Conservation (phyloP, 1,140 invertebrate species). For the Papilio machaon region DNA sequence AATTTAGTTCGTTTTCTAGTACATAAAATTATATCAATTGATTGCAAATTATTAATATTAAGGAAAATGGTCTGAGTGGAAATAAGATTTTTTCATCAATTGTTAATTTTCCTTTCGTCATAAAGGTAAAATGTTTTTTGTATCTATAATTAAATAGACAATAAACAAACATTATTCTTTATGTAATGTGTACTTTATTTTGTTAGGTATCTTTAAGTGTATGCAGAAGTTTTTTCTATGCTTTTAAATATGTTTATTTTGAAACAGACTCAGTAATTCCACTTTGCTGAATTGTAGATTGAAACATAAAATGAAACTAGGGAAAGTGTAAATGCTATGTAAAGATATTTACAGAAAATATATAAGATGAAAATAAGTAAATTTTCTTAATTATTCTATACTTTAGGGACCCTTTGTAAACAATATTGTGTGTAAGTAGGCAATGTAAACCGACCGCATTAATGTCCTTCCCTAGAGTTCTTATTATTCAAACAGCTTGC, state of each 20-base stretch:
- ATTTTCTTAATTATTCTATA: background rate
- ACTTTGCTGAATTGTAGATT: background rate
- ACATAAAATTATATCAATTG: background rate
- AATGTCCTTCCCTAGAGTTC: background rate
- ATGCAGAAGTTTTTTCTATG: background rate
- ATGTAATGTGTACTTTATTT: too few species aligned
- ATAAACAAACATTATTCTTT: too few species aligned
- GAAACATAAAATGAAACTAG: background rate
- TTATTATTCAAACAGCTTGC: conserved; percentile 16
- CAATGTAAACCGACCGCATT: conserved; percentile 6
- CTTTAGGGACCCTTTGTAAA: background rate
- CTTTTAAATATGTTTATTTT: too few species aligned
- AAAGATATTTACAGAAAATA: too few species aligned
- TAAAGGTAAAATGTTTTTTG: background rate
- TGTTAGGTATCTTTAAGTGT: background rate
- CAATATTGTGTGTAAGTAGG: background rate
- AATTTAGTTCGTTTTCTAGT: background rate
- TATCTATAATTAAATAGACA: background rate
- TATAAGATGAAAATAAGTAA: background rate
- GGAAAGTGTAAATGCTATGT: background rate
- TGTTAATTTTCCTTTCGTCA: conserved; percentile 8
- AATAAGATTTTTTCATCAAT: background rate
- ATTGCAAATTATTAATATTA: background rate
- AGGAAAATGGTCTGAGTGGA: background rate
- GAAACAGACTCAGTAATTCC: too few species aligned